Evolutionary conservation across 2,797 vertebrate species (phyloP), one percentile per base, ranked within the genome.

Genomic region (Hemitrygon akajei): DNA sequence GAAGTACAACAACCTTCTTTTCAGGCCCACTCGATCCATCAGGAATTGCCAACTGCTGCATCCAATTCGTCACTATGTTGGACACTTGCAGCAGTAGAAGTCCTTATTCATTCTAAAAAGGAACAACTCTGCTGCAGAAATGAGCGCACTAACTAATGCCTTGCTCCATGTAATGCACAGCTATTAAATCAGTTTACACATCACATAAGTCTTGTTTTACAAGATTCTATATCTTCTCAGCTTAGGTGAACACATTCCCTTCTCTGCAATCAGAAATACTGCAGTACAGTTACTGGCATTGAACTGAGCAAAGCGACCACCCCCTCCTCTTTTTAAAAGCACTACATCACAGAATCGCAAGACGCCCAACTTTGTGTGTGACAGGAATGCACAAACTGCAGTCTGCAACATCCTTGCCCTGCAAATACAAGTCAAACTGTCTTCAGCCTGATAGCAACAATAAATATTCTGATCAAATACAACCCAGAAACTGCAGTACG

Each of bases 291-390:
- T 71, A 14, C 47, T 12, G 69, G 69, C 91, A 73, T 34, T 37
- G 34, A 34, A 37, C 86, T 69, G 63, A 89, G 34, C 60, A 69
- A 69, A 56, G 69, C 71, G 2, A 92, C 40, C 7, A 73, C 22
- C 71, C 3, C 71, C 71, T 76, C 71, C 71, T 69, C 71, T 56
- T 75, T 76, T 58, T 25, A n/a, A 93, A 93, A 93, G 25, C 91
- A 93, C 73, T 58, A 76, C 71, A 93, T 93, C 71, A 76, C 71
- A 93, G 71, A 40, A 56, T 93, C 91, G 56, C 91, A 76, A 47
- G 91, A 76, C 47, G 2, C 73, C 27, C 91, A 76, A 75, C 47
- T 92, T 37, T 30, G 25, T 93, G 71, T 93, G 91, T 93, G 71
- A 92, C 37, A 92, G 71, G 71, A 93, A 93, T 93, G 12, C 71